phyloP scores from a whole-genome alignment of 92 coral and sea anemone species.

The Epizoanthus stellaris region DNA sequence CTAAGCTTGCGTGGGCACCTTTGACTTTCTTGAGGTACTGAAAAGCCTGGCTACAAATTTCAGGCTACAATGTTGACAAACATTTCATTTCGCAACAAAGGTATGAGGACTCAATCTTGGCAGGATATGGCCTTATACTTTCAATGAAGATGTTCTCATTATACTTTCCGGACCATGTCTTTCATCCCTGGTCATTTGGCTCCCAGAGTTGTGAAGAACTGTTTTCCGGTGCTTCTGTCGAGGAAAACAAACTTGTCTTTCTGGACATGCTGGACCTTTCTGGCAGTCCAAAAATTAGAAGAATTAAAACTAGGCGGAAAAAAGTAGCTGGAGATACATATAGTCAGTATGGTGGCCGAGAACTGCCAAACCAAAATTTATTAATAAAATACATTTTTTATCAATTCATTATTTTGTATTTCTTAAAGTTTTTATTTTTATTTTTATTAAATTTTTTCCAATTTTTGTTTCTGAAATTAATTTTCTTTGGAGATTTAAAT shows the following conservation, averaged over 20 bases:
- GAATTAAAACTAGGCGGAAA: constrained; percentile 40
- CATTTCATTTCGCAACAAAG: constrained; percentile 60
- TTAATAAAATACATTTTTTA: too few relatives aligned
- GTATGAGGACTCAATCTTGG: constrained; percentile 29
- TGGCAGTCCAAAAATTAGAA: constrained; percentile 51
- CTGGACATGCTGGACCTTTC: constrained; percentile 58
- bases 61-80: constrained; percentile 23
- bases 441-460: too few relatives aligned
- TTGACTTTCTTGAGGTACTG: constrained; percentile 46
- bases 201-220: constrained; percentile 49
- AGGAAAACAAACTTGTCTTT: constrained; percentile 29
- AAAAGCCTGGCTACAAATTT: constrained; percentile 51
- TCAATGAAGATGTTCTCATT: constrained; percentile 46
- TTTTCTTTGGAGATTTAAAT: too few relatives aligned
- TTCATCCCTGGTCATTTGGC: constrained; percentile 57
- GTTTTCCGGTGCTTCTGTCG: constrained; percentile 42
- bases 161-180: constrained; percentile 35
- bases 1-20: constrained; percentile 50
- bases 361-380: too few relatives aligned
- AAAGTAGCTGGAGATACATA: neutral
- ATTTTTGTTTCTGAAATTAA: too few relatives aligned
- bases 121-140: constrained; percentile 47
- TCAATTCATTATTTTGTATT: too few relatives aligned
- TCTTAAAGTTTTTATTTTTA: too few relatives aligned
- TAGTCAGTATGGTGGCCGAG: too few relatives aligned